A percentile compares a stretch with the other conserved stretches of the same genome.
Conservation (phyloP, 92 coral and sea anemone species). For the Hydrozoanthus gracilis region DNA sequence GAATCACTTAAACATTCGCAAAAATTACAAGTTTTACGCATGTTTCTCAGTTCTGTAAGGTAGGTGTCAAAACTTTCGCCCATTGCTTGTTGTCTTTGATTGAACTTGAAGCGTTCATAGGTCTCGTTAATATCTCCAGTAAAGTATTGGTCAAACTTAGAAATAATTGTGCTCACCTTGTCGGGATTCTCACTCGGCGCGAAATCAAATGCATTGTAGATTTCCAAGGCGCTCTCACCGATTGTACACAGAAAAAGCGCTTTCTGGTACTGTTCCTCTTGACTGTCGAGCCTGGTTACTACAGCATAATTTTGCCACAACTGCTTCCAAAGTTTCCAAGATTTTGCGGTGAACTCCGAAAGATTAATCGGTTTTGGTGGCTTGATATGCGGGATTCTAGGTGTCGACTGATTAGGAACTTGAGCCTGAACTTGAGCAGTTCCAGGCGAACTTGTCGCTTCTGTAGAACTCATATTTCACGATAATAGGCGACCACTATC, state of each 20-base stretch:
- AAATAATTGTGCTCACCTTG: slow-evolving; percentile 35
- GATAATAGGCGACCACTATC: background rate
- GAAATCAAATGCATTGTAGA: background rate
- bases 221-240: slow-evolving; percentile 37
- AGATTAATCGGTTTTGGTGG: slow-evolving; percentile 32
- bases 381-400: slow-evolving; percentile 43
- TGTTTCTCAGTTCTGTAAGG: slow-evolving; percentile 43
- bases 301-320: slow-evolving; percentile 44
- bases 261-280: slow-evolving; percentile 46
- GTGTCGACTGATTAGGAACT: background rate
- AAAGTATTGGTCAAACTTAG: slow-evolving; percentile 21
- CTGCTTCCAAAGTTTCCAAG: slow-evolving; percentile 57
- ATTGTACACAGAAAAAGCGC: slow-evolving; percentile 47
- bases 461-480: background rate
- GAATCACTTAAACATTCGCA: slow-evolving; percentile 54
- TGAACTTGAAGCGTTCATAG: slow-evolving; percentile 39
- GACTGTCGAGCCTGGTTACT: slow-evolving; percentile 14
- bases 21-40: slow-evolving; percentile 50
- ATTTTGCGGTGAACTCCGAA: slow-evolving; percentile 32
- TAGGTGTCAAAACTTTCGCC: slow-evolving; percentile 45
- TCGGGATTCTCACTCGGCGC: background rate
- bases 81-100: slow-evolving; percentile 43
- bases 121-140: slow-evolving; percentile 38
- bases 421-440: background rate
- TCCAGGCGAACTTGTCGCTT: background rate